phyloP scores from a whole-genome alignment of 1,140 invertebrate genomes.

The Drosophila neocordata region DNA sequence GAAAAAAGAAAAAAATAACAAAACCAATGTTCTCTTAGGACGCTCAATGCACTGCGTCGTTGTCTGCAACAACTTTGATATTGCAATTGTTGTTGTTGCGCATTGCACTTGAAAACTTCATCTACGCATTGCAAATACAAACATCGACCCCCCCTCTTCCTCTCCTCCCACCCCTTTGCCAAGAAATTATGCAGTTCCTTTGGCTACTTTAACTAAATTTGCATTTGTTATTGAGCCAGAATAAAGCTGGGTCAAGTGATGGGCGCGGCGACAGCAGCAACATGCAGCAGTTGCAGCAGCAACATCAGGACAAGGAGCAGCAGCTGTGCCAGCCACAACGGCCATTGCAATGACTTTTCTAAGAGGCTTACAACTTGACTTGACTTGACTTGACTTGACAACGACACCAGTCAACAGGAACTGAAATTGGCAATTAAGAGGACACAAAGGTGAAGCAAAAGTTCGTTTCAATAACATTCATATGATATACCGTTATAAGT shows the following conservation, averaged over 20 bases:
- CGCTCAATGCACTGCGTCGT: slow-evolving; percentile 7
- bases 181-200: background rate
- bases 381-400: slow-evolving; percentile 41
- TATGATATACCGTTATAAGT: too few relatives aligned
- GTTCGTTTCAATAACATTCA: too few relatives aligned
- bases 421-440: background rate
- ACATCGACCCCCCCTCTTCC: background rate
- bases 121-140: slow-evolving; percentile 46
- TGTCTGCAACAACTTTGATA: slow-evolving; percentile 9
- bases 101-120: slow-evolving; percentile 74
- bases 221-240: slow-evolving; percentile 41
- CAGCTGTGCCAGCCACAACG: slow-evolving; percentile 1
- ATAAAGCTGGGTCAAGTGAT: slow-evolving; percentile 53
- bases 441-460: too few relatives aligned
- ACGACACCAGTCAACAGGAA: background rate
- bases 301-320: slow-evolving; percentile 3
- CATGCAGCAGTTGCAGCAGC: slow-evolving; percentile 4
- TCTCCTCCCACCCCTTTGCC: background rate
- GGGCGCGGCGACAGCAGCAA: slow-evolving; percentile 33
- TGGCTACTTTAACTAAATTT: slow-evolving; percentile 36
- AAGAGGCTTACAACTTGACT: slow-evolving; percentile 41
- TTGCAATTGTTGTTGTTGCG: slow-evolving; percentile 34
- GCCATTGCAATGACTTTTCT: slow-evolving; percentile 14
- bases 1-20: background rate
- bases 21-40: background rate